Base-by-base conservation (phyloP, 2,797 vertebrate genomes). In the Monodelphis domestica region DNA sequence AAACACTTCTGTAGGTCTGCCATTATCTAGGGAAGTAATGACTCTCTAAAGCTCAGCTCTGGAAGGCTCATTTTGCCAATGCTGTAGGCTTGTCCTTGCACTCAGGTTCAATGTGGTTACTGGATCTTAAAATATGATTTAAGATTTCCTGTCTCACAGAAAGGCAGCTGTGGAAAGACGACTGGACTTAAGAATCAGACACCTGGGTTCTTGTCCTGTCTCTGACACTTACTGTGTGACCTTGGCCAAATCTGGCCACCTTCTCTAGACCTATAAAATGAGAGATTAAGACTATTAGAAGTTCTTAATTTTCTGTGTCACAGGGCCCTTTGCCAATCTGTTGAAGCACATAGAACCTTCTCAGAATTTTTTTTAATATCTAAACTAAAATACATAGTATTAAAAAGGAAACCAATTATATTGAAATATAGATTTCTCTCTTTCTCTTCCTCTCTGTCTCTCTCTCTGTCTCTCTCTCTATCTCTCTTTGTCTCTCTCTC, bases 401-500 rank as follows among this genome's bases (percentile, higher is more conserved):
- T 70, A 38, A 14, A 38, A 21, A 70, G 38, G 59, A 33, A 70
- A 38, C 53, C 12, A 26, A 21, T 15, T 3, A n/a, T n/a, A n/a
- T n/a, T n/a, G n/a, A n/a, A n/a, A n/a, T 78, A 6, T 78, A 17
- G 38, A 0, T 57, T 28, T 78, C 15, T 45, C 21, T 38, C 1
- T 78, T 15, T 70, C 14, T 70, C 59, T 70, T 4, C 21, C 59
- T 38, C 33, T 70, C 63, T 70, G 0, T 70, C 17, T 78, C 0
- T 78, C 17, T n/a, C 0, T 38, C 15, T 38, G 0, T 10, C 0
- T 10, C 7, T 21, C 0, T 63, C 12, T 70, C 1, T 38, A 21
- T 78, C 0, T 78, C 1, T 70, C 24, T 56, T 3, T 56, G 28
- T 56, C 10, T 30, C 33, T 38, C 14, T n/a, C 9, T 45, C 1